phyloP scores from a whole-genome alignment of 64 coral and sea anemone species.

The Trachythela sp. region DNA sequence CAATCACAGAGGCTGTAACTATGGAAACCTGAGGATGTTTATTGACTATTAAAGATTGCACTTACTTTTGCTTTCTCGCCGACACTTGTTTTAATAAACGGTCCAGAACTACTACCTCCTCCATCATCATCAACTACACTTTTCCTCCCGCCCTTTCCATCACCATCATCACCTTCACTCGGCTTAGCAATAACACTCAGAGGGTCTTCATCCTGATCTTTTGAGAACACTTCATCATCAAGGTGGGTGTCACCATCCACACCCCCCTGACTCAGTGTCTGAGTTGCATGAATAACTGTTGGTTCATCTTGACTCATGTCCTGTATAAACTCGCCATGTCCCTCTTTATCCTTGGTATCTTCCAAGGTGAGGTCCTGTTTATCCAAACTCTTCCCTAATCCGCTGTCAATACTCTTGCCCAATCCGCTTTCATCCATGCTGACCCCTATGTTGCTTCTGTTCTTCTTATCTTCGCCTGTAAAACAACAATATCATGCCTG shows the following conservation, averaged over 20 bases:
- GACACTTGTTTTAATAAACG: neutral
- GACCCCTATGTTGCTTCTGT: neutral
- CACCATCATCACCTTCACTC: neutral
- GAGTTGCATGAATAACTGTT: neutral
- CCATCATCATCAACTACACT: neutral
- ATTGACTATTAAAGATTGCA: neutral
- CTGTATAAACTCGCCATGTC: neutral
- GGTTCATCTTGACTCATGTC: neutral
- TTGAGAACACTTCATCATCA: neutral
- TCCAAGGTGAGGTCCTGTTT: neutral
- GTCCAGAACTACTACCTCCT: neutral
- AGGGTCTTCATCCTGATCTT: neutral
- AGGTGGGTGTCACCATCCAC: neutral
- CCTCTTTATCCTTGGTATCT: neutral
- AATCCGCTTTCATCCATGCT: neutral
- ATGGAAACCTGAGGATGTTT: neutral
- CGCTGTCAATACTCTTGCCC: neutral
- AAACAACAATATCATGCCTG: neutral
- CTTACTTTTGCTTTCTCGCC: neutral
- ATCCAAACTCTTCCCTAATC: neutral
- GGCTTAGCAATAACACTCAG: neutral
- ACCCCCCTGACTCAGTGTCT: neutral
- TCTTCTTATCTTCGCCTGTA: neutral
- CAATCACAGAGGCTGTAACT: neutral
- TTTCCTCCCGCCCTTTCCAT: neutral